Base-by-base conservation (phyloP, 2,113 vertebrate genomes). In the Mionectes macconnelli region DNA sequence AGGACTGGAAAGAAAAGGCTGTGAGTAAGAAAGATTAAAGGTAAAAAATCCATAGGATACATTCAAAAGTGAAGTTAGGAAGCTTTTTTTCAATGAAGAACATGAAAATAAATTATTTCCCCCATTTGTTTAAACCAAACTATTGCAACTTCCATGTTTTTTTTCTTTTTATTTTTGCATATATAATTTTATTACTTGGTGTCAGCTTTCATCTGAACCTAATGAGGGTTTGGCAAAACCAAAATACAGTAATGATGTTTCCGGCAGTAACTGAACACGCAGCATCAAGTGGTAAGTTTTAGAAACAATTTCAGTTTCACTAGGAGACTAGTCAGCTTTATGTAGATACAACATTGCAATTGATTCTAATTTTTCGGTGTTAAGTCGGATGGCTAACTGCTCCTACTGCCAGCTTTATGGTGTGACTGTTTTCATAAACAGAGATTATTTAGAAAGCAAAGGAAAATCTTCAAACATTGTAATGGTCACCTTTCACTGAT, bases 1-100 rank as follows among this genome's bases (percentile, higher is more conserved):
- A 84, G 81, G 70, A 70, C 81, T 97, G 84, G 85, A 96, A 94
- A 96, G 50, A 92, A 96, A 96, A 95, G 16, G 59, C 94, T 86
- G 42, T 76, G 37, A 84, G 72, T 47, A 95, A 74, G 57, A 89
- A 91, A 78, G 90, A 94, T 74, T 95, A 86, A 96, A 84, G 80
- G 50, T 76, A 75, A 44, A 89, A 87, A 97, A 81, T 87, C 83
- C 76, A 84, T 28, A 87, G 69, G 64, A 15, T 94, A 33, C 49
- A 93, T 82, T 59, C 84, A 78, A 84, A 92, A 84, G 62, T 67
- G 74, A 84, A 42, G 52, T 84, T 76, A 76, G 62, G 21, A 63
- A 81, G 53, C 40, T 47, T 55, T 96, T 96, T 72, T 57, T 56
- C 22, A 79, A 67, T 70, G 73, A 79, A 60, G 31, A 73, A 56